Percentiles rank a stretch among this genome's conserved stretches.
These are phyloP conservation scores for Empidonax alnorum DNA, from an alignment of 2,113 vertebrate genomes.

Conservation along the genomic window DNA sequence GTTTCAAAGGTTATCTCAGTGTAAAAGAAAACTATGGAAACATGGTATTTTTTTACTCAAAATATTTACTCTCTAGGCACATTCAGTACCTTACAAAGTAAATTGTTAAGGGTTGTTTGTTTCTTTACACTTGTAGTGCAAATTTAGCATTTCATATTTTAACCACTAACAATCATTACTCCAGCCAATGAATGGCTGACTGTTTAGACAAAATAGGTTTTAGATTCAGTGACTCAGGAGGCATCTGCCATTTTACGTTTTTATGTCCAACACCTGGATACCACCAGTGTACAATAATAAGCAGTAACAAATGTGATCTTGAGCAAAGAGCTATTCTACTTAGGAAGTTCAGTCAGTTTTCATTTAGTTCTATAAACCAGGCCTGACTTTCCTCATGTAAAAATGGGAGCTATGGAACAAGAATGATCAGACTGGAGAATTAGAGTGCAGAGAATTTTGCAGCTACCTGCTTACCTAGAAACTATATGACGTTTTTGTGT, in stretches of 20 bases:
- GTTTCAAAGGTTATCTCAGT: background rate
- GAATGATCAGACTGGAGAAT: background rate
- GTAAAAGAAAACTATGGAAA: background rate
- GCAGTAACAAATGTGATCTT: background rate
- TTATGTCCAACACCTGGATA: background rate
- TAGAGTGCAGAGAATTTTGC: background rate
- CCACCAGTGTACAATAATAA: rapidly evolving
- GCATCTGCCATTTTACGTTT: background rate
- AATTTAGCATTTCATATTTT: background rate
- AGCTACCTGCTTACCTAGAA: background rate
- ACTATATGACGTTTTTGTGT: background rate
- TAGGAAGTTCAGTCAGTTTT: background rate
- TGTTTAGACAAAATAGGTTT: background rate
- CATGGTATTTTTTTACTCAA: background rate
- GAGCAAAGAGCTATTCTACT: background rate
- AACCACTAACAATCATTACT: background rate
- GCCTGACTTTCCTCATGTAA: background rate
- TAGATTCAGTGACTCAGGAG: background rate
- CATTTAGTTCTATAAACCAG: background rate
- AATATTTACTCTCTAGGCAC: background rate
- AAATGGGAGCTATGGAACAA: background rate
- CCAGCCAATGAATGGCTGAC: background rate
- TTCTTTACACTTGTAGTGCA: background rate
- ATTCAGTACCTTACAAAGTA: background rate
- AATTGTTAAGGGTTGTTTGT: background rate